Evolutionary conservation across 2,888 invertebrate genomes (phyloP), one percentile per base, ranked within the genome.

Genomic region (Agonum fuliginosum): DNA sequence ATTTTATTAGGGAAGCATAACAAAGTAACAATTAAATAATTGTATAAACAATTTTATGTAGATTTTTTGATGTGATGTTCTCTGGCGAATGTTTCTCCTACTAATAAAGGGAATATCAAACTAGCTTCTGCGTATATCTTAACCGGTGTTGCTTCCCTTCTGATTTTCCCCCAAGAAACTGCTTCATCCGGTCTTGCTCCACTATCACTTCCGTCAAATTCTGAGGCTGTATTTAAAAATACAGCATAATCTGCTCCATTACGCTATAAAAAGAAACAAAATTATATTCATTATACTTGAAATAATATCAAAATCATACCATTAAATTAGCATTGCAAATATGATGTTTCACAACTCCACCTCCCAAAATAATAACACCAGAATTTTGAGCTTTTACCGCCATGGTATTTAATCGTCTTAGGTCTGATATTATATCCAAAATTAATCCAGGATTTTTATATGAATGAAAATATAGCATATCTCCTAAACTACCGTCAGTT

Each of bases 381-480:
- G 96, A 94, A 84, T 97, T 94, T 20, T 92, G 88, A 0, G 99
- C 96, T 85, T 95, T 96, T 6, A 98, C 95, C 12, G 99, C 95
- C 91, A 99, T 96, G 17, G 94, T 93, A 87, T 99, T 99, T 22
- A 99, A 87, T 74, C 96, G 90, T 73, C 94, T 89, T 78, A 99
- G 88, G 88, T 99, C 99, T 92, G 83, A 78, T 85, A 84, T 74
- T 80, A 99, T 97, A 85, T 99, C 99, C 62, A 99, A 88, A 24
- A 97, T 89, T 4, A 99, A 89, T 0, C 99, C 99, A 0, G 98
- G 97, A 85, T 94, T 94, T 81, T 93, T 94, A 85, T 93, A 97
- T 0, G 98, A 97, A 87, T 99, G 99, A 84, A 99, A 98, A 86
- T 97, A 99, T 92, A 99, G 95, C 98, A 99, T 99, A 85, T 99